These are phyloP conservation scores for Thymelicus lineola DNA, from an alignment of 2,888 invertebrate genomes.

Conservation along the genomic window DNA sequence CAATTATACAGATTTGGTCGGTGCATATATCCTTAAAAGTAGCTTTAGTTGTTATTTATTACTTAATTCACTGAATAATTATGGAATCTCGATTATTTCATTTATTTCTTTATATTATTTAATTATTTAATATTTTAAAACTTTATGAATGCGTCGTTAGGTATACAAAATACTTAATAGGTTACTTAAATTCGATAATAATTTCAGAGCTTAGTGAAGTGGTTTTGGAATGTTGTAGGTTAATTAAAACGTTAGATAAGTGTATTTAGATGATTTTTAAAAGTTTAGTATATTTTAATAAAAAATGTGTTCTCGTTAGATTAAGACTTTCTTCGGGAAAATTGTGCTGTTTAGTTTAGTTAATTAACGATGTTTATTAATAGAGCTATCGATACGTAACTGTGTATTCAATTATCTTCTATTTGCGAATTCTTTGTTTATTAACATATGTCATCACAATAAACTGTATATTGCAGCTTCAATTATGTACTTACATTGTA, in stretches of 20 bases:
- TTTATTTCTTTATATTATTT: conserved; percentile 52
- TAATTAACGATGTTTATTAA: neutral
- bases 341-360: conserved; percentile 39
- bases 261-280: conserved; percentile 54
- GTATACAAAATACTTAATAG: conserved; percentile 47
- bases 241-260: conserved; percentile 41
- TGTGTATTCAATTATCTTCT: neutral
- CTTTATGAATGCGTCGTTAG: conserved; percentile 48
- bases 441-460: conserved; percentile 4
- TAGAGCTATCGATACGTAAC: neutral
- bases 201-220: conserved; percentile 68
- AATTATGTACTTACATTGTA: neutral
- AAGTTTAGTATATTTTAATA: conserved; percentile 50
- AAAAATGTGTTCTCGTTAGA: conserved; percentile 68
- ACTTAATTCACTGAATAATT: conserved; percentile 20
- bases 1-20: conserved; percentile 16
- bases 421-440: neutral
- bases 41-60: conserved; percentile 26
- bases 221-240: conserved; percentile 48
- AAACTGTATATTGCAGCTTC: neutral
- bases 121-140: conserved; percentile 19
- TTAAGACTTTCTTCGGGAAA: conserved; percentile 48
- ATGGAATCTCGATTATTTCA: conserved; percentile 64
- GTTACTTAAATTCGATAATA: conserved; percentile 56
- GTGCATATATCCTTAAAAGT: conserved; percentile 24